Evolutionary conservation across 2,797 vertebrate species (phyloP).

Genomic region (Phrynocephalus guinanensis): DNA sequence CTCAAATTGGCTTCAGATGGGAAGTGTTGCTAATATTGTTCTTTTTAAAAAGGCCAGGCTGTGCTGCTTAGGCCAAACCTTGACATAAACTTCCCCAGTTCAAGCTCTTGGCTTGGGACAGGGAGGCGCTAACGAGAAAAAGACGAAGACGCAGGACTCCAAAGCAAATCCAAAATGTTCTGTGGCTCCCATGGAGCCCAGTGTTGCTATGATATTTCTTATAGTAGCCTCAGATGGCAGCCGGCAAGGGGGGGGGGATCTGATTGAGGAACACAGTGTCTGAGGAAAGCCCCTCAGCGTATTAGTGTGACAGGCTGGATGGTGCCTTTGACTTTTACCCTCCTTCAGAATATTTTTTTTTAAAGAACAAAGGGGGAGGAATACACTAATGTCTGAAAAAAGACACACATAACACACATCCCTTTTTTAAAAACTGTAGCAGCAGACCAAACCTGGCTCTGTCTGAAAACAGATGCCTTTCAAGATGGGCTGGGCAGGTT

Average conservation of each 20-base stretch:
- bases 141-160: constrained; percentile 31
- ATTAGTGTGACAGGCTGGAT: constrained; percentile 57
- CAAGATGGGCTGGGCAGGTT: constrained; percentile 7
- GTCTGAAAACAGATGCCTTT: constrained; percentile 29
- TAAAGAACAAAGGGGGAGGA: neutral
- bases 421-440: neutral
- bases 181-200: constrained; percentile 49
- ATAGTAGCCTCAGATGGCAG: neutral
- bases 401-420: neutral
- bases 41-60: constrained; percentile 18
- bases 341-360: constrained; percentile 22
- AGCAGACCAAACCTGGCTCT: constrained; percentile 29
- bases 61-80: neutral
- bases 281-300: constrained; percentile 8
- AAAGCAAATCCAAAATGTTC: constrained; percentile 47
- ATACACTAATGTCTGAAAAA: constrained; percentile 25
- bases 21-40: neutral
- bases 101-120: constrained; percentile 21
- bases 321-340: constrained; percentile 50
- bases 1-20: neutral
- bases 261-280: constrained; percentile 56
- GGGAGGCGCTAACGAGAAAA: constrained; percentile 38
- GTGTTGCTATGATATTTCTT: constrained; percentile 44
- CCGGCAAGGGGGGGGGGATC: neutral
- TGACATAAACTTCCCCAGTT: constrained; percentile 21